These are phyloP conservation scores for Conopomorpha cramerella DNA, from an alignment of 1,140 invertebrate genomes.

Conservation along the genomic window DNA sequence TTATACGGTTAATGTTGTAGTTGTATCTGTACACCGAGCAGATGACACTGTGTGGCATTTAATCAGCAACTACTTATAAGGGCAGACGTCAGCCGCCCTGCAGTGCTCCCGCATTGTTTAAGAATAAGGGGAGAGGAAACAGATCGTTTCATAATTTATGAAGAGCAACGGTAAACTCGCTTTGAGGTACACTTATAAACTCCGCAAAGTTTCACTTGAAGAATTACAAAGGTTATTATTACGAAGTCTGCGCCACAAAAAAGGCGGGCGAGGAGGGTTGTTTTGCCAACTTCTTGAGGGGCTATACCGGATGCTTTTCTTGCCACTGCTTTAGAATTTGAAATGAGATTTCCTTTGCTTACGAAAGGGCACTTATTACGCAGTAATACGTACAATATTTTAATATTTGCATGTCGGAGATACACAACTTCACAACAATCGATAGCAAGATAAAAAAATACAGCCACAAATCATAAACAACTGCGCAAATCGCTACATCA, in stretches of 20 bases:
- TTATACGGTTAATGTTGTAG: too few species aligned
- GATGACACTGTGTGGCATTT: too few species aligned
- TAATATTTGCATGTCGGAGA: too few species aligned
- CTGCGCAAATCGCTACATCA: too few species aligned
- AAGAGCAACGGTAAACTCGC: constrained; percentile 9
- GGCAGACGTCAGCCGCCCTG: too few species aligned
- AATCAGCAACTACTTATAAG: too few species aligned
- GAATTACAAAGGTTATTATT: constrained; percentile 19
- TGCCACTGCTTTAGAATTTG: constrained; percentile 4
- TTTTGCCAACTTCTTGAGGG: constrained; percentile 10
- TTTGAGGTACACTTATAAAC: constrained; percentile 12
- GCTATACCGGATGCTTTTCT: constrained; percentile 8
- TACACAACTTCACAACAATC: too few species aligned
- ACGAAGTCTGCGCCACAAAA: constrained; percentile 12
- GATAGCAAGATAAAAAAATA: too few species aligned
- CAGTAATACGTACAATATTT: too few species aligned
- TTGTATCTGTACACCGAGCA: too few species aligned
- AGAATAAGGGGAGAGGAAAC: constrained; percentile 4
- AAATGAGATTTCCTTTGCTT: constrained; percentile 2
- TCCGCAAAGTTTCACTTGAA: constrained; percentile 15
- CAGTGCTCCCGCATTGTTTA: not conserved
- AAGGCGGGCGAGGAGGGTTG: constrained; percentile 8
- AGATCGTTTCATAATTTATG: constrained; percentile 10
- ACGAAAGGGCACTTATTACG: too few species aligned
- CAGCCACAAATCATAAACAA: too few species aligned